Conservation (phyloP, 2,888 invertebrate genomes). For the Aplocera efformata region DNA sequence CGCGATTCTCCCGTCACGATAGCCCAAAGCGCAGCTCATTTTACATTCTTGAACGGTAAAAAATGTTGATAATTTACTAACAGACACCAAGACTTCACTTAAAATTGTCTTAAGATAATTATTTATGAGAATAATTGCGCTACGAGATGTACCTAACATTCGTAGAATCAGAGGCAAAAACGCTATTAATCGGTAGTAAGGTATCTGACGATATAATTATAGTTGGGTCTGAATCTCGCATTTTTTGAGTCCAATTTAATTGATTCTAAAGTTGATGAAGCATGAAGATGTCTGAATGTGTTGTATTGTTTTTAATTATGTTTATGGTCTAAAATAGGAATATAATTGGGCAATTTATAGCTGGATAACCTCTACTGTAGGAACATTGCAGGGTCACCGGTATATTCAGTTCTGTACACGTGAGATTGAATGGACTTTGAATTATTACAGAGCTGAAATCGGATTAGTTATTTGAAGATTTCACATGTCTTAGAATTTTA, state of each 20-base stretch:
- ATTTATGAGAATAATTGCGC: constrained; percentile 20
- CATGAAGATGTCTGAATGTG: no score
- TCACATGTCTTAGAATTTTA: no score
- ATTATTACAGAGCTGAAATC: no score
- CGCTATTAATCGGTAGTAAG: constrained; percentile 21
- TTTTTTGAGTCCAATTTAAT: constrained; percentile 11
- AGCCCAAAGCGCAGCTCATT: constrained; percentile 1
- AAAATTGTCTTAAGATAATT: constrained; percentile 12
- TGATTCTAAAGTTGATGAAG: constrained; percentile 9
- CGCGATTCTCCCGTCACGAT: background rate
- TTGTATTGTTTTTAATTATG: no score
- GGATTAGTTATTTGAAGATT: no score
- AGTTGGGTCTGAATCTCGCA: constrained; percentile 7
- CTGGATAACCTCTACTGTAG: no score
- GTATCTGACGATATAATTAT: constrained; percentile 22
- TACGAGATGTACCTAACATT: constrained; percentile 19
- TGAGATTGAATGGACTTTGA: no score
- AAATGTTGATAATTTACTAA: constrained; percentile 2
- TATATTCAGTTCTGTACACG: no score
- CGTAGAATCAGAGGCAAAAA: constrained; percentile 22
- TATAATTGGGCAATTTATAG: no score
- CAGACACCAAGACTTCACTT: constrained; percentile 1
- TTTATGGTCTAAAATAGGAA: no score
- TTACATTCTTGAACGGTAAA: background rate
- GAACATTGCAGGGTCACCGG: no score